Conservation (phyloP, 1,140 invertebrate genomes). For the Tetragnatha versicolor region DNA sequence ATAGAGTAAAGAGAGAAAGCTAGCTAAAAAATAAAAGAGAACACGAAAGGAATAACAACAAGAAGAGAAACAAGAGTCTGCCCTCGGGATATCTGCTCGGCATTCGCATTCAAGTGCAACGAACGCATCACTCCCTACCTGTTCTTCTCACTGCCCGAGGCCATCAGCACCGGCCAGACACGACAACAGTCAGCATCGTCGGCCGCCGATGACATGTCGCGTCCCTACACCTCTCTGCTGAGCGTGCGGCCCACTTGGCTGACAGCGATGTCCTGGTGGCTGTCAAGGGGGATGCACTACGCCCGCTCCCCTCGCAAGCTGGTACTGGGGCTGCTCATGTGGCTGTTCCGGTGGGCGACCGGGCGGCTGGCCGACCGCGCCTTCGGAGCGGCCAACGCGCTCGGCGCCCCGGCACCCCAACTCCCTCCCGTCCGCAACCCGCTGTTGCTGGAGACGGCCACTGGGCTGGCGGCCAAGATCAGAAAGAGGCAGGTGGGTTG, state of each 20-base stretch:
- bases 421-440: slow-evolving; percentile 43
- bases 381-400: slow-evolving; percentile 5
- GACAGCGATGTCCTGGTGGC: slow-evolving; percentile 16
- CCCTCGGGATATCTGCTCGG: too few species aligned
- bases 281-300: not conserved
- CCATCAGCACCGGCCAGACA: too few species aligned
- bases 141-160: too few species aligned
- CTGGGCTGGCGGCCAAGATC: slow-evolving; percentile 24
- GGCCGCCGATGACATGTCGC: not conserved
- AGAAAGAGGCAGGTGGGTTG: slow-evolving; percentile 17
- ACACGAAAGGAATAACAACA: too few species aligned
- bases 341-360: slow-evolving; percentile 16
- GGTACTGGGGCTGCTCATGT: slow-evolving; percentile 25
- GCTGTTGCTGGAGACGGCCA: slow-evolving; percentile 23
- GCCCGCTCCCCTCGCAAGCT: slow-evolving; percentile 10
- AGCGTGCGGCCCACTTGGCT: not conserved
- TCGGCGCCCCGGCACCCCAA: slow-evolving; percentile 3
- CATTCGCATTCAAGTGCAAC: too few species aligned
- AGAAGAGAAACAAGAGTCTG: too few species aligned
- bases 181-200: too few species aligned
- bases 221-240: not conserved
- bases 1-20: too few species aligned
- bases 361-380: slow-evolving; percentile 14
- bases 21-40: too few species aligned
- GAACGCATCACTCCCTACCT: too few species aligned